Evolutionary conservation across 2,888 invertebrate genomes (phyloP).

Genomic region (Lithophane semibrunnea): DNA sequence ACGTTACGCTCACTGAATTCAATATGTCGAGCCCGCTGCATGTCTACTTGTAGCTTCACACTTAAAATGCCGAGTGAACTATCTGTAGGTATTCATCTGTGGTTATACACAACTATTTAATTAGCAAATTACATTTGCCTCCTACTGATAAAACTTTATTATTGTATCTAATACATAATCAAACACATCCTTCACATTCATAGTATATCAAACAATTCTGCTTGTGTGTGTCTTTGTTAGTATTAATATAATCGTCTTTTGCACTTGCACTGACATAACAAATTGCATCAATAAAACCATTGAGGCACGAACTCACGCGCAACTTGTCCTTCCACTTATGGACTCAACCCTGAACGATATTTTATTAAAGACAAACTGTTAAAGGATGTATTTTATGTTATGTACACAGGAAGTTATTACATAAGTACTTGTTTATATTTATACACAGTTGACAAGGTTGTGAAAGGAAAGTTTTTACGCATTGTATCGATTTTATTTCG

Average conservation of each 20-base stretch:
- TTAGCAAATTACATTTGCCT: conserved; percentile 10
- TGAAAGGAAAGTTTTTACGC: background rate
- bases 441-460: conserved; percentile 26
- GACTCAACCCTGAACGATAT: conserved; percentile 57
- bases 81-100: no score
- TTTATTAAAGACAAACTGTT: conserved; percentile 32
- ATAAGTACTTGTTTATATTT: background rate
- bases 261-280: conserved; percentile 38
- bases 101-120: background rate
- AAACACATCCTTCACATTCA: conserved; percentile 25
- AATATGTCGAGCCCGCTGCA: no score
- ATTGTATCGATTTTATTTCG: conserved; percentile 11
- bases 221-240: conserved; percentile 12
- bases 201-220: background rate
- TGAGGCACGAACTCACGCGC: conserved; percentile 28
- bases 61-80: no score
- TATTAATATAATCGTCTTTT: conserved; percentile 32
- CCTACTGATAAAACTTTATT: conserved; percentile 44
- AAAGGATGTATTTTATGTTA: conserved; percentile 33
- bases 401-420: conserved; percentile 45
- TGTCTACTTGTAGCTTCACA: no score
- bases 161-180: conserved; percentile 33
- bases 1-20: no score
- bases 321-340: conserved; percentile 48
- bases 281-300: conserved; percentile 56